Conservation (phyloP, 2,888 invertebrate genomes). For the Arrhopalites spinosus region DNA sequence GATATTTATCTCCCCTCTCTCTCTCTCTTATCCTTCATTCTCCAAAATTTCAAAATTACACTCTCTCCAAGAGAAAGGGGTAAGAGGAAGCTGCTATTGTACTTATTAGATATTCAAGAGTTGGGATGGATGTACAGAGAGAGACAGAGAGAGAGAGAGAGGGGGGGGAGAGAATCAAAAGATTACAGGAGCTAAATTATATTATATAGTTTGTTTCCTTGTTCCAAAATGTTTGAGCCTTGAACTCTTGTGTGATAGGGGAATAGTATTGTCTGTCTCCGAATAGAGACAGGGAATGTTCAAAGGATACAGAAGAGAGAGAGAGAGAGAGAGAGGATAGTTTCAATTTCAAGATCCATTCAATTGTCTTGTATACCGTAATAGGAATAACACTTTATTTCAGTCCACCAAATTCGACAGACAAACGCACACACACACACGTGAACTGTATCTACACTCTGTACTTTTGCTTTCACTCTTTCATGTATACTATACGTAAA, state of each 20-base stretch:
- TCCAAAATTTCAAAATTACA: not conserved
- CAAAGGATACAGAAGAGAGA: not conserved
- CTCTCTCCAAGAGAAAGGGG: not conserved
- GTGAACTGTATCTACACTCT: not conserved
- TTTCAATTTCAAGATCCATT: not conserved
- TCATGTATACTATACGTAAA: no score
- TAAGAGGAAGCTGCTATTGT: no score
- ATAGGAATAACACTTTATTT: not conserved
- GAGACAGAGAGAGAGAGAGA: not conserved
- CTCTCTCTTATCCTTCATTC: not conserved
- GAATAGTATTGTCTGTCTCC: not conserved
- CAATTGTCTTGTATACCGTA: not conserved
- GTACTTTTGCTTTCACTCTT: no score
- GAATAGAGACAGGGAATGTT: not conserved
- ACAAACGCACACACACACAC: not conserved
- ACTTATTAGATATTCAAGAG: no score
- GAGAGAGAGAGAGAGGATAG: not conserved
- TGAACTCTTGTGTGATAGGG: not conserved
- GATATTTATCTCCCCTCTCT: not conserved
- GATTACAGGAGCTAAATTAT: slow-evolving; percentile 1
- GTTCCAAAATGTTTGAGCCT: not conserved
- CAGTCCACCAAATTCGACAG: not conserved
- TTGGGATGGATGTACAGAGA: not conserved
- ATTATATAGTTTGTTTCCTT: not conserved
- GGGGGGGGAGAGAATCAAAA: not conserved